phyloP scores from a whole-genome alignment of 1,140 invertebrate species.

The Aphelenchoides avenae region DNA sequence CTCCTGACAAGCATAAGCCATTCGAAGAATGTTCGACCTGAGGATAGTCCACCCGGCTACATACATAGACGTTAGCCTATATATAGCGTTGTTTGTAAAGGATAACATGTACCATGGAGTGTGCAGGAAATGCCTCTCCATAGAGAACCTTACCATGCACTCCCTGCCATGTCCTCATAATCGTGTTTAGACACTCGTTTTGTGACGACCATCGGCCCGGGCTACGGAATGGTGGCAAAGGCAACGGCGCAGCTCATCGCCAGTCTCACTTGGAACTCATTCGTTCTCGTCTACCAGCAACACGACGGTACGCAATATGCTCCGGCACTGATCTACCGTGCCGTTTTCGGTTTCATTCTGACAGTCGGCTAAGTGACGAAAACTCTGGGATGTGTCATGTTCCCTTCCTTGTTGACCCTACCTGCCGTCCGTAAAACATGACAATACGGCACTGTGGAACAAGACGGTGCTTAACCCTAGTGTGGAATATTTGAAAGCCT shows the following conservation, averaged over 20 bases:
- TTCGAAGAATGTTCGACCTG: no score
- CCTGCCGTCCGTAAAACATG: no score
- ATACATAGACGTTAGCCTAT: no score
- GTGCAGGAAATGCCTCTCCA: no score
- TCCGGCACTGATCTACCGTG: no score
- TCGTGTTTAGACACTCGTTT: conserved; percentile 36
- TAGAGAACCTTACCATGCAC: not conserved
- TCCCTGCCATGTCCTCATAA: not conserved
- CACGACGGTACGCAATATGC: conserved; percentile 20
- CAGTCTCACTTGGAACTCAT: conserved; percentile 47
- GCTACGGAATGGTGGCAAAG: conserved; percentile 23
- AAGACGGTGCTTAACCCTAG: conserved; percentile 15
- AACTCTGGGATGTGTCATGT: conserved; percentile 4
- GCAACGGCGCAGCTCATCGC: conserved; percentile 44
- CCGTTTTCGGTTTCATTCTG: no score
- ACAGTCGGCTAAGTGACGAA: conserved; percentile 5
- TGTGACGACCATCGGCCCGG: conserved; percentile 47
- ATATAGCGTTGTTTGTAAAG: no score
- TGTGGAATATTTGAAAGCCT: not conserved
- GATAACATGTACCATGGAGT: no score
- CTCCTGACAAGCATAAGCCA: no score
- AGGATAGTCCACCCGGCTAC: no score
- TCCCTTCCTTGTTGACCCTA: conserved; percentile 1
- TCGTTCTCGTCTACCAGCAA: conserved; percentile 50
- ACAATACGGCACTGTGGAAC: conserved; percentile 1